Percentiles rank a stretch among this genome's conserved stretches.
Evolutionary conservation across 2,113 vertebrate genomes (phyloP).

Genomic region (Todiramphus chloris): DNA sequence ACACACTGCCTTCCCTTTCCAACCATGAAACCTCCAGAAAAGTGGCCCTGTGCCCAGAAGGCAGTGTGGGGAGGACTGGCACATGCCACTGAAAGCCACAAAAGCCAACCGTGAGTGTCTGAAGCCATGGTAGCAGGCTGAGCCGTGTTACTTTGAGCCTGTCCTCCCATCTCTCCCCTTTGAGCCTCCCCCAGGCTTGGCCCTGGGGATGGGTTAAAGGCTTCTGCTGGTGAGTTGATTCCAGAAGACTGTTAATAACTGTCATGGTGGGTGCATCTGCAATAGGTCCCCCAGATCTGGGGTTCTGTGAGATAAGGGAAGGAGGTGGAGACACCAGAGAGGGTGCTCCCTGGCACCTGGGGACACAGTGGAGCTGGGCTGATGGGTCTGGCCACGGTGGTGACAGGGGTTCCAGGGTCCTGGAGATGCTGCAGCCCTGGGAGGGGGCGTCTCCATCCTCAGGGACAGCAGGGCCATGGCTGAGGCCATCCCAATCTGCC

Average conservation of each 20-base stretch:
- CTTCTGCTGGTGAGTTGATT: not conserved
- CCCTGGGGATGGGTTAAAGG: not conserved
- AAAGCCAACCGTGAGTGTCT: rapidly evolving
- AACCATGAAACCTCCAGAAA: rapidly evolving
- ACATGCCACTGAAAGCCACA: not conserved
- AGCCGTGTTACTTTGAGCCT: not conserved
- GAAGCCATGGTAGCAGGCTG: rapidly evolving
- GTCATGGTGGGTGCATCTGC: rapidly evolving
- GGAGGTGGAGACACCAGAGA: not conserved
- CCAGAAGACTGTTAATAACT: not conserved
- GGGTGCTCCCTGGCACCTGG: not conserved
- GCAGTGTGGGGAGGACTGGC: not conserved
- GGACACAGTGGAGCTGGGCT: rapidly evolving
- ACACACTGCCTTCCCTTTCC: rapidly evolving
- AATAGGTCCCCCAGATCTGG: no score
- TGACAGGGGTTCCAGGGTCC: not conserved
- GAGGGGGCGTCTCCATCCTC: not conserved
- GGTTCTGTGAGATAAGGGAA: not conserved
- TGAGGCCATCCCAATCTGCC: rapidly evolving
- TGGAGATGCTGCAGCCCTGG: not conserved
- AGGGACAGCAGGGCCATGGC: not conserved
- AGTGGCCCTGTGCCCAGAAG: rapidly evolving
- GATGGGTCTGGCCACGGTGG: rapidly evolving
- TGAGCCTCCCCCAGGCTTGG: rapidly evolving
- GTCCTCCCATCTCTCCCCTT: not conserved